Conservation (phyloP, 2,888 invertebrate genomes). For the Torymus texanus region DNA sequence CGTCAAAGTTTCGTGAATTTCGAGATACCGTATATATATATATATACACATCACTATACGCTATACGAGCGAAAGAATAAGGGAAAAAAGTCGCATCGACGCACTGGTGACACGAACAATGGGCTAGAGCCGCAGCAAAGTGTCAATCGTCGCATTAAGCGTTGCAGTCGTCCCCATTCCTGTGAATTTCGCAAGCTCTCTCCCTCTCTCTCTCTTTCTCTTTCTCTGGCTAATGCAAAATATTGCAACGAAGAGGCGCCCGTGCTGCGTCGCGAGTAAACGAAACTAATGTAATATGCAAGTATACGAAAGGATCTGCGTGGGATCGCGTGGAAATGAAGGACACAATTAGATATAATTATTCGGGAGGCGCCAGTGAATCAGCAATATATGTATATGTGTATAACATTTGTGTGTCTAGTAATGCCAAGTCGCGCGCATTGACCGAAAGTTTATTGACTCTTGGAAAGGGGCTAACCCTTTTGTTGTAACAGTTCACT, state of each 20-base stretch:
- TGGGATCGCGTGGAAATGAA: not conserved
- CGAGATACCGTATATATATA: slow-evolving; percentile 2
- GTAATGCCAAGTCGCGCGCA: too few relatives aligned
- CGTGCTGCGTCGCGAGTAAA: not conserved
- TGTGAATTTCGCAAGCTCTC: slow-evolving; percentile 28
- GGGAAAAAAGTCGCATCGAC: slow-evolving; percentile 10
- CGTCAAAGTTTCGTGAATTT: slow-evolving; percentile 39
- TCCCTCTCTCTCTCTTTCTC: not conserved
- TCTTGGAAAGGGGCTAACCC: too few relatives aligned
- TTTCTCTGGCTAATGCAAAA: not conserved
- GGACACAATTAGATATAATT: slow-evolving; percentile 20
- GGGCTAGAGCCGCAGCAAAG: slow-evolving; percentile 52
- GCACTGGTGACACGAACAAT: slow-evolving; percentile 30
- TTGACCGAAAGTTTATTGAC: too few relatives aligned
- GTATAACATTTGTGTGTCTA: not conserved
- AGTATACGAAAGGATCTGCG: not conserved
- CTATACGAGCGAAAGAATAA: slow-evolving; percentile 20
- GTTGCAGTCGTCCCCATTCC: slow-evolving; percentile 35
- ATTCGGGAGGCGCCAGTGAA: slow-evolving; percentile 1
- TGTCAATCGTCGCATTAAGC: slow-evolving; percentile 57
- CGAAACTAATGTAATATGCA: not conserved
- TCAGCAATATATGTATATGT: not conserved
- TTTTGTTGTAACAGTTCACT: too few relatives aligned
- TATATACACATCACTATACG: not conserved
- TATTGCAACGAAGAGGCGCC: slow-evolving; percentile 9